Evolutionary conservation across 2,797 vertebrate genomes (phyloP).

Genomic region (Steatocranus sp.): DNA sequence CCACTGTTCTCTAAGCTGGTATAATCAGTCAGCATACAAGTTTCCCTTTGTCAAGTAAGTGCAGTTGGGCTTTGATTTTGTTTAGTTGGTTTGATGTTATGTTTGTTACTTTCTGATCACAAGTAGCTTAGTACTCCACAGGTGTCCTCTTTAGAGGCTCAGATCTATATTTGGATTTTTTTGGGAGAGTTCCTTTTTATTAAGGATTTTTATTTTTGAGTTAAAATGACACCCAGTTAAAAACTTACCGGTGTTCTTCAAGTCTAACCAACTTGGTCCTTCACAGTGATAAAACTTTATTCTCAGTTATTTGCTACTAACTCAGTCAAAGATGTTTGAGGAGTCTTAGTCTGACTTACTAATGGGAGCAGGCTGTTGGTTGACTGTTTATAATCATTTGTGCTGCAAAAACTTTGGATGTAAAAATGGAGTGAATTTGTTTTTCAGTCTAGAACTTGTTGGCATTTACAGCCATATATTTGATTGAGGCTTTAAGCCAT

Average conservation of each 20-base stretch:
- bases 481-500: neutral
- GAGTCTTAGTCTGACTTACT: neutral
- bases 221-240: neutral
- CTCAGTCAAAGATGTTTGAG: neutral
- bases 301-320: neutral
- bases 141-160: neutral
- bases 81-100: neutral
- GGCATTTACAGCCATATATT: neutral
- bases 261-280: neutral
- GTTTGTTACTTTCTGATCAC: neutral
- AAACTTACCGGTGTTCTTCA: neutral
- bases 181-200: neutral
- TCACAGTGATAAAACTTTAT: neutral
- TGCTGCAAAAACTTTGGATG: neutral
- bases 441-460: neutral
- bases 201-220: neutral
- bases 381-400: neutral
- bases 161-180: neutral
- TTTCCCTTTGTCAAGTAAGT: neutral
- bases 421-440: neutral
- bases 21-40: neutral
- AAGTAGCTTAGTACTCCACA: neutral
- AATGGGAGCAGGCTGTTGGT: neutral
- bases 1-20: neutral
- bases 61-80: neutral